These are phyloP conservation scores for Oxyruncus cristatus DNA, from an alignment of 2,113 vertebrate species.

Conservation along the genomic window DNA sequence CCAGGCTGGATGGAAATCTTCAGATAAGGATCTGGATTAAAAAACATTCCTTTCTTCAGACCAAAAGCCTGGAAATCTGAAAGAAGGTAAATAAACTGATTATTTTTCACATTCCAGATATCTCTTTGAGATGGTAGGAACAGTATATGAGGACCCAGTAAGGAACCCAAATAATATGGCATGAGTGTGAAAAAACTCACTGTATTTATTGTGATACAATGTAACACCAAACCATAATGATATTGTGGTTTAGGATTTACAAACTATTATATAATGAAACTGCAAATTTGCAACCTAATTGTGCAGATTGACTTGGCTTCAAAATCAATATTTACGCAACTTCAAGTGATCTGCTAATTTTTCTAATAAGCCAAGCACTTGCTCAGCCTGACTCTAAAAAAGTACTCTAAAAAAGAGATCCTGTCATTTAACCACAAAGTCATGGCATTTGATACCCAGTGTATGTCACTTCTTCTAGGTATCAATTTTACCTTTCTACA, in stretches of 20 bases:
- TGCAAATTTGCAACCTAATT: neutral
- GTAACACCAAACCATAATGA: neutral
- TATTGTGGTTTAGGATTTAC: neutral
- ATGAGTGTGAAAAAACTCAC: neutral
- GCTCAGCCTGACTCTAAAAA: neutral
- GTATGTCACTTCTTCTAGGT: neutral
- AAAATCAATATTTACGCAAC: neutral
- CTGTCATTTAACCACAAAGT: neutral
- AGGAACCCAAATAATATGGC: neutral
- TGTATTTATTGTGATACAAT: neutral
- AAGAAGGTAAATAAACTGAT: conserved; percentile 2
- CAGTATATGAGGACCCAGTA: neutral
- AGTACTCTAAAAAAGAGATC: neutral
- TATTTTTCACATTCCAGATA: neutral
- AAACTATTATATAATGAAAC: neutral
- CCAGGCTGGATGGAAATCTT: conserved; percentile 98
- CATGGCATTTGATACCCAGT: neutral
- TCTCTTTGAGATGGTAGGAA: neutral
- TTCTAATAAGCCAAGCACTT: neutral
- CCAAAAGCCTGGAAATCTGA: conserved; percentile 93
- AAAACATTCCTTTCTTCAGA: conserved; percentile 99
- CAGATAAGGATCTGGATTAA: conserved; percentile 97
- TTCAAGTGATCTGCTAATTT: neutral
- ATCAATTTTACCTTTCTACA: neutral
- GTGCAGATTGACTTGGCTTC: neutral